phyloP scores from a whole-genome alignment of 2,113 vertebrate genomes.

The Hippoglossus stenolepis region DNA sequence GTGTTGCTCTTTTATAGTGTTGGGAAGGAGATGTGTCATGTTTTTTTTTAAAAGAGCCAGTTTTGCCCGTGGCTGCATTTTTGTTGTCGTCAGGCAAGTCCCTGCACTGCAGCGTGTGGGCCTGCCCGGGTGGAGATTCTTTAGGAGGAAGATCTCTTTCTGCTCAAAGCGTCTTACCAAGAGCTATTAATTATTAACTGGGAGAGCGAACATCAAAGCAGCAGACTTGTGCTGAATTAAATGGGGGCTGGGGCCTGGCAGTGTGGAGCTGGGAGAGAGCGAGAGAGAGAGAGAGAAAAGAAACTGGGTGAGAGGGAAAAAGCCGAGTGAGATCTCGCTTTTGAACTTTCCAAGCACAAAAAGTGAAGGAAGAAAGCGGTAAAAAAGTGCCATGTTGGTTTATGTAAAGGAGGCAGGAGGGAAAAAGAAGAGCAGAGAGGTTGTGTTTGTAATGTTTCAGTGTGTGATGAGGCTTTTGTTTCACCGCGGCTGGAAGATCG shows the following conservation, averaged over 20 bases:
- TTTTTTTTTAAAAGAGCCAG: conserved; percentile 42
- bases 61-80: conserved; percentile 80
- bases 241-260: conserved; percentile 64
- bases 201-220: conserved; percentile 84
- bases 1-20: conserved; percentile 3
- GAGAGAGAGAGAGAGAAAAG: background rate
- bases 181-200: conserved; percentile 81
- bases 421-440: conserved; percentile 18
- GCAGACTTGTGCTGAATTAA: conserved; percentile 73
- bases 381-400: conserved; percentile 37
- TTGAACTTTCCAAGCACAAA: conserved; percentile 59
- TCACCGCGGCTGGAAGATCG: conserved; percentile 23
- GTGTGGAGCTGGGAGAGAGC: conserved; percentile 41
- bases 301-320: conserved; percentile 73
- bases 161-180: conserved; percentile 79
- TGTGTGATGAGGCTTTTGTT: conserved; percentile 28
- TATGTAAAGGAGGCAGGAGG: conserved; percentile 45
- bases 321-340: conserved; percentile 51
- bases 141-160: conserved; percentile 74
- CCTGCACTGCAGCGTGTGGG: conserved; percentile 69
- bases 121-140: conserved; percentile 78
- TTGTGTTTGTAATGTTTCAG: conserved; percentile 21
- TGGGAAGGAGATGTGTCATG: conserved; percentile 51
- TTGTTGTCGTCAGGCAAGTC: conserved; percentile 81
- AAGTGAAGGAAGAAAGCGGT: background rate